phyloP scores from a whole-genome alignment of 53 echinoderm and acorn worm species.

The Paracentrotus lividus region DNA sequence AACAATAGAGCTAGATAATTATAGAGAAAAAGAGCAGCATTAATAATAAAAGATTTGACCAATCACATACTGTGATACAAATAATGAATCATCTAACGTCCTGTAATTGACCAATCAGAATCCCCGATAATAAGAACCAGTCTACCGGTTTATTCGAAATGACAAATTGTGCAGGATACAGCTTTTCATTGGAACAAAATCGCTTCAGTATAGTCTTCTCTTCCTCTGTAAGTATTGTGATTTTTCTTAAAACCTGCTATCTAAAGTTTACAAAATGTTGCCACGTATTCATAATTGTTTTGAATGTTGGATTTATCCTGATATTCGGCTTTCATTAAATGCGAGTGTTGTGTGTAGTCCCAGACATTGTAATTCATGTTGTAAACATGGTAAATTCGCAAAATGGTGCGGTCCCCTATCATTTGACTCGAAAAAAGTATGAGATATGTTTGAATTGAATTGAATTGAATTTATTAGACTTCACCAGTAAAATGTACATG shows the following conservation, averaged over 20 bases:
- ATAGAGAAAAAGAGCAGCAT: too few relatives aligned
- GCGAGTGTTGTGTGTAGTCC: neutral
- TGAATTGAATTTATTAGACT: too few relatives aligned
- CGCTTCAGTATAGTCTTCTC: neutral
- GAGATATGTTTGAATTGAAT: too few relatives aligned
- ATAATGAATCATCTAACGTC: neutral
- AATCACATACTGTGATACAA: neutral
- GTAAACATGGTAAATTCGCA: neutral
- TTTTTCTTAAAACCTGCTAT: neutral
- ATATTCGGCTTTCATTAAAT: neutral
- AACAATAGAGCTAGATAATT: too few relatives aligned
- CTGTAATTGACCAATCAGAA: neutral
- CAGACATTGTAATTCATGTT: neutral
- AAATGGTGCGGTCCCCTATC: too few relatives aligned
- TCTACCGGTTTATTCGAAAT: conserved; percentile 5
- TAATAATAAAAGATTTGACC: neutral
- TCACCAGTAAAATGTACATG: too few relatives aligned
- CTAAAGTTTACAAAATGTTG: neutral
- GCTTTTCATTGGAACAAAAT: neutral
- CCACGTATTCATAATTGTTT: neutral
- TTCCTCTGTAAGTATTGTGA: neutral
- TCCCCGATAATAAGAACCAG: neutral
- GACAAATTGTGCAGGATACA: neutral
- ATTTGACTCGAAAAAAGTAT: too few relatives aligned
- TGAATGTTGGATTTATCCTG: neutral